phyloP scores from a whole-genome alignment of 2,113 vertebrate species.

The Lophotis ruficrista region DNA sequence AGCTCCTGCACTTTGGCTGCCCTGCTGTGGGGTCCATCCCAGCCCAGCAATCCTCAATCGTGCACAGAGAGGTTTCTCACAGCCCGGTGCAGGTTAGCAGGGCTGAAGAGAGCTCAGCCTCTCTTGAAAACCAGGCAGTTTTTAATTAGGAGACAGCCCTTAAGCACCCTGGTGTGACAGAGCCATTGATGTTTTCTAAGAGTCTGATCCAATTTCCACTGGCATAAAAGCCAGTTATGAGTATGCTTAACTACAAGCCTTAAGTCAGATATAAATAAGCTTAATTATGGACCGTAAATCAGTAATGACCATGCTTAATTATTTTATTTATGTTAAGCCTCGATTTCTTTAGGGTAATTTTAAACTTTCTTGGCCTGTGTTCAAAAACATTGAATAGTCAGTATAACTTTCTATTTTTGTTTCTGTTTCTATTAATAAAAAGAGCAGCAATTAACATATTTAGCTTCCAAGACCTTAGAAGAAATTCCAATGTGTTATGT shows the following conservation, averaged over 20 bases:
- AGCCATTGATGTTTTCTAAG: neutral
- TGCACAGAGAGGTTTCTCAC: neutral
- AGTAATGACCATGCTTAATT: constrained; percentile 5
- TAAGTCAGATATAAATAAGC: constrained; percentile 17
- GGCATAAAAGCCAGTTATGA: neutral
- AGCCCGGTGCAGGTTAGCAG: neutral
- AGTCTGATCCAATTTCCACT: neutral
- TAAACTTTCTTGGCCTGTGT: neutral
- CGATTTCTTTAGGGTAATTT: constrained; percentile 23
- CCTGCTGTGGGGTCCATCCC: neutral
- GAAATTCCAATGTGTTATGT: neutral
- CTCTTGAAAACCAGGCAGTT: neutral
- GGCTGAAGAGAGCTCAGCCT: neutral
- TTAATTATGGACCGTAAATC: constrained; percentile 14
- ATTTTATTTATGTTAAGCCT: constrained; percentile 16
- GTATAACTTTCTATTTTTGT: neutral
- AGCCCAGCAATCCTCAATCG: neutral
- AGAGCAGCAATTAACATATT: neutral
- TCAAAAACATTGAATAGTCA: neutral
- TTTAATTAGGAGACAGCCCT: neutral
- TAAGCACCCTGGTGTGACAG: neutral
- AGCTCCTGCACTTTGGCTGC: neutral
- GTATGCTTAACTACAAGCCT: neutral
- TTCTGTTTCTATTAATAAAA: neutral
- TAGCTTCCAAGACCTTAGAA: neutral